Conservation (phyloP, 2,113 vertebrate genomes). For the Chroicocephalus ridibundus region DNA sequence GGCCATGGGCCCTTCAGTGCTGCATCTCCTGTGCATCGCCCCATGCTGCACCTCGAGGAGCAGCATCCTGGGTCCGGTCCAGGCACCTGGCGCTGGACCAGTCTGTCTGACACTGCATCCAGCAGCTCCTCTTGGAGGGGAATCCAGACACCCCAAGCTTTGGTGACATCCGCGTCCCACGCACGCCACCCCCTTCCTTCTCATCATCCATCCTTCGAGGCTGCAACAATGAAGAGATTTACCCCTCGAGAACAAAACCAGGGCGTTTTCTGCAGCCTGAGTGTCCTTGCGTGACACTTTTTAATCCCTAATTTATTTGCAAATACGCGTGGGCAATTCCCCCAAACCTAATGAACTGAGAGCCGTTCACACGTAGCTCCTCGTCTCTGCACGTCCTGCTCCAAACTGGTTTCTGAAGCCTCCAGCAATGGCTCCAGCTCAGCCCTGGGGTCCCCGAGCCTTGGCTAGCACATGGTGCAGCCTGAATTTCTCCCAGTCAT, state of each 20-base stretch:
- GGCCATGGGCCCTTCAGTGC: not conserved
- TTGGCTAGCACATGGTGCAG: accelerated
- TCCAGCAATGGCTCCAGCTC: not conserved
- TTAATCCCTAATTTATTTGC: not conserved
- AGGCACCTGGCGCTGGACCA: not conserved
- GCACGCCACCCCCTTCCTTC: not conserved
- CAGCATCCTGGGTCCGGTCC: no score
- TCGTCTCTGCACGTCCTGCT: not conserved
- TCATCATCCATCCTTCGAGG: not conserved
- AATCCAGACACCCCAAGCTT: not conserved
- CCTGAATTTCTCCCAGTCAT: not conserved
- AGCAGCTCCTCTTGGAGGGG: not conserved
- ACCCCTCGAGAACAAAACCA: not conserved
- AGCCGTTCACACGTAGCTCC: not conserved
- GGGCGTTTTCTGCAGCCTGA: not conserved
- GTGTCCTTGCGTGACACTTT: not conserved
- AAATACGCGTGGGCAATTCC: not conserved
- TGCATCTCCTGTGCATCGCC: not conserved
- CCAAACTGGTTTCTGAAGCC: constrained; percentile 16
- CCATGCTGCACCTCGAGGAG: not conserved
- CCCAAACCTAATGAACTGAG: not conserved
- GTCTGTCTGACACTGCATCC: not conserved
- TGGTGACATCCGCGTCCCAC: not conserved
- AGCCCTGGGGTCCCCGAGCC: not conserved
- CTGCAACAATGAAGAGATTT: not conserved